Percentiles rank a stretch among this genome's conserved stretches.
Evolutionary conservation across 2,888 invertebrate genomes (phyloP).

Genomic region (Yponomeuta cagnagella): DNA sequence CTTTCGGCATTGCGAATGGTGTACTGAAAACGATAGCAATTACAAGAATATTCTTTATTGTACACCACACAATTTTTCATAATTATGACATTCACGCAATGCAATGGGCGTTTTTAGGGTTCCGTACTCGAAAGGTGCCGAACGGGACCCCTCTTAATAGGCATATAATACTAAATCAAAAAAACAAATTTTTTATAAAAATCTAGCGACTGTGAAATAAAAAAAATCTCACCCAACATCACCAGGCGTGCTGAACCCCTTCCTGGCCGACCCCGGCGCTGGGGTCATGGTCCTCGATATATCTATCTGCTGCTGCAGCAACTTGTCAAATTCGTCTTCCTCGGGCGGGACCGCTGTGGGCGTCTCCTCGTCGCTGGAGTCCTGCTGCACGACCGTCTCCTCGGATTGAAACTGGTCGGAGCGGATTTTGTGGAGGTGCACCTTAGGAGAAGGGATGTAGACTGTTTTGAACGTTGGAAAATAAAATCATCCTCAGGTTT

Average conservation of each 20-base stretch:
- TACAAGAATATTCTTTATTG: not conserved
- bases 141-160: no score
- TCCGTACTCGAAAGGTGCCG: no score
- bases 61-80: no score
- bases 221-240: conserved; percentile 1
- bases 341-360: conserved; percentile 43
- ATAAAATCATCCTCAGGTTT: no score
- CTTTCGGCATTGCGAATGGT: conserved; percentile 45
- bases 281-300: conserved; percentile 63
- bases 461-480: no score
- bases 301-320: conserved; percentile 79
- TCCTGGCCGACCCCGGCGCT: conserved; percentile 41
- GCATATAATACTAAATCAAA: no score
- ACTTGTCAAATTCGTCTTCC: conserved; percentile 79
- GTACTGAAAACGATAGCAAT: conserved; percentile 36
- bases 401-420: conserved; percentile 75
- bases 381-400: conserved; percentile 54
- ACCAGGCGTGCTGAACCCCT: conserved; percentile 29
- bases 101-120: no score
- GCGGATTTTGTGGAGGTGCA: conserved; percentile 79
- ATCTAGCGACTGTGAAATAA: no score
- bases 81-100: no score
- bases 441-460: conserved; percentile 44
- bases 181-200: no score
- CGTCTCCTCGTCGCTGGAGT: conserved; percentile 64